Evolutionary conservation across 2,888 invertebrate genomes (phyloP).

Genomic region (Mythimna lalbum): DNA sequence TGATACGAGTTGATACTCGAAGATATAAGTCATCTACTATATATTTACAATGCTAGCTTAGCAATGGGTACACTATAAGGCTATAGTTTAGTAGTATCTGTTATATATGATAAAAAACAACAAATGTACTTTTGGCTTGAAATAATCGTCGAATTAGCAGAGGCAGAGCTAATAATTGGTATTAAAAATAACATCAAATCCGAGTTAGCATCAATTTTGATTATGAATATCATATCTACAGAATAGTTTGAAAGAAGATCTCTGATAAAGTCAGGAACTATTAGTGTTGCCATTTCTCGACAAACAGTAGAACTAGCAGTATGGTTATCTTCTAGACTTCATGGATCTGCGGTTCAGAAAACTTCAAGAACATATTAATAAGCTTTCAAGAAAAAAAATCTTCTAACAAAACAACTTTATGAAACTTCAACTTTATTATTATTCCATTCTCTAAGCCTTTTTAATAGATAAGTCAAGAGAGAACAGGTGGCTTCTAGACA

Average conservation of each 20-base stretch:
- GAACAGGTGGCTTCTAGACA: too few species aligned
- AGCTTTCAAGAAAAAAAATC: neutral
- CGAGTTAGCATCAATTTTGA: too few species aligned
- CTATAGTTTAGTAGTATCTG: too few species aligned
- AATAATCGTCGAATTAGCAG: neutral
- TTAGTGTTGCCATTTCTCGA: constrained; percentile 3
- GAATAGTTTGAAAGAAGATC: neutral
- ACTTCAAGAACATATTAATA: neutral
- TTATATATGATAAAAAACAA: too few species aligned
- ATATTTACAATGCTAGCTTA: too few species aligned
- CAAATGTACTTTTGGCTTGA: too few species aligned
- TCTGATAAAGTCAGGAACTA: neutral
- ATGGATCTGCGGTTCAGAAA: neutral
- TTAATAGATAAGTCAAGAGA: too few species aligned
- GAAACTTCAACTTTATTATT: neutral
- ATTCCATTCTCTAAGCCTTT: too few species aligned
- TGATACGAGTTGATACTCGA: neutral
- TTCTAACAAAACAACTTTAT: neutral
- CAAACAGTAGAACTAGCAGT: neutral
- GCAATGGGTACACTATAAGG: too few species aligned
- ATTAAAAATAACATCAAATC: constrained; percentile 12
- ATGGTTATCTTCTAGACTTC: neutral
- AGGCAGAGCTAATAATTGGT: constrained; percentile 12
- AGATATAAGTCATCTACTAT: too few species aligned
- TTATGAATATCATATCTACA: neutral